phyloP scores from a whole-genome alignment of 2,113 vertebrate genomes.

The Lichenostomus cassidix region DNA sequence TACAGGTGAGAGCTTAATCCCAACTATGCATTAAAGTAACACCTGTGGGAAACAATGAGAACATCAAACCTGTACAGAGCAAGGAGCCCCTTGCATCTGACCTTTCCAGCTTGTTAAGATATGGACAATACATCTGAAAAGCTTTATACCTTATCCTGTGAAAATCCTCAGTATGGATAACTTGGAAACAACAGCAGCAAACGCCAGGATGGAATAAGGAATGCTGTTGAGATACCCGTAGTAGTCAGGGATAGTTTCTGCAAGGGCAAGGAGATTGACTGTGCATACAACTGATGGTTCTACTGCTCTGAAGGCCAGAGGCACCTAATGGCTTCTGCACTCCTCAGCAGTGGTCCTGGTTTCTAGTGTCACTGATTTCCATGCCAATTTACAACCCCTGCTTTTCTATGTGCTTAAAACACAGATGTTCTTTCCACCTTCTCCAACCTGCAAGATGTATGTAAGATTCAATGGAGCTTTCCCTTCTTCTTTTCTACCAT shows the following conservation, averaged over 20 bases:
- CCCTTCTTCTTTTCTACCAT: background rate
- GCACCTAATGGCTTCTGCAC: background rate
- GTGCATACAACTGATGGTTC: accelerated
- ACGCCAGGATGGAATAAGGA: background rate
- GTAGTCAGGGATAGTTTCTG: background rate
- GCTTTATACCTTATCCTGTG: background rate
- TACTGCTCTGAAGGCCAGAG: background rate
- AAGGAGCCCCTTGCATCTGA: background rate
- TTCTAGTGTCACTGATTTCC: background rate
- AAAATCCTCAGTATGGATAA: background rate
- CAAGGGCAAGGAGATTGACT: background rate
- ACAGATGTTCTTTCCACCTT: background rate
- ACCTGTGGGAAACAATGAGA: background rate
- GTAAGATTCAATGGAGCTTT: background rate
- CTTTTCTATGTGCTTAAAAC: background rate
- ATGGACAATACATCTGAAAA: background rate
- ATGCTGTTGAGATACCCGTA: background rate
- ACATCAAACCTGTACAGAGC: background rate
- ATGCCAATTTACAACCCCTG: background rate
- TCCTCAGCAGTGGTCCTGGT: accelerated
- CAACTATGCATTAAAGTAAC: background rate
- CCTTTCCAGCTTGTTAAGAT: background rate
- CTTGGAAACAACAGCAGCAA: background rate
- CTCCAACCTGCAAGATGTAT: background rate
- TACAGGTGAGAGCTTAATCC: background rate